Evolutionary conservation across 2,113 vertebrate species (phyloP), one percentile per base, ranked within the genome.

Genomic region (Oryzias celebensis): DNA sequence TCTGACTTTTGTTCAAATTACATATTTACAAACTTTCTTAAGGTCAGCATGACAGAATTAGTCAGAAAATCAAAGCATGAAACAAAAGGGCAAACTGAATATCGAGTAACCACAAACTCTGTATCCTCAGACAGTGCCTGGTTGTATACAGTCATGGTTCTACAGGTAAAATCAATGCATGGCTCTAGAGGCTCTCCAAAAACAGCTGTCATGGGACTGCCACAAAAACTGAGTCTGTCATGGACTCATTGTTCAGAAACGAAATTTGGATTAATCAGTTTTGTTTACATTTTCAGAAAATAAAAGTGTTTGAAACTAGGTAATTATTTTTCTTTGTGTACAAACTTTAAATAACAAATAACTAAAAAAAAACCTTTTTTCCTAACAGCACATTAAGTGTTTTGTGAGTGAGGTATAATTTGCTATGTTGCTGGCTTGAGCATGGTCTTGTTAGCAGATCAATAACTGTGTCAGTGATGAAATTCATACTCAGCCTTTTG

Each of bases 401-500:
- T 36, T 36, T 10, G 8, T 36, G 26, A 28, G 10, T 36, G 36
- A 36, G 10, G 36, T 36, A 36, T 36, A 36, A 36, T 36, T 36
- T 36, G 36, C 36, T 36, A 10, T 12, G 10, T 4, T 56, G 47
- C 48, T 58, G 59, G 28, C 45, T 49, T 49, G n/a, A 28, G 50
- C 68, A 13, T 55, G 14, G 26, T 45, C 48, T 63, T 14, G 26
- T 58, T 65, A 67, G 47, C 55, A 16, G 36, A 75, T 71, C 49
- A 69, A 75, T 65, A 70, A 44, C 28, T 42, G 18, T 44, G 41
- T 47, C 10, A 46, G 14, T 20, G 7, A 46, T 58, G 46, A 14
- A 44, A 61, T 58, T 56, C 24, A 44, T 31, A 4, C 23, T 56
- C 14, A 63, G 42, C 17, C 1, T 41, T 49, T 48, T 59, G 13